These are phyloP conservation scores for Momotus momota DNA, from an alignment of 2,797 vertebrate genomes.

Conservation along the genomic window DNA sequence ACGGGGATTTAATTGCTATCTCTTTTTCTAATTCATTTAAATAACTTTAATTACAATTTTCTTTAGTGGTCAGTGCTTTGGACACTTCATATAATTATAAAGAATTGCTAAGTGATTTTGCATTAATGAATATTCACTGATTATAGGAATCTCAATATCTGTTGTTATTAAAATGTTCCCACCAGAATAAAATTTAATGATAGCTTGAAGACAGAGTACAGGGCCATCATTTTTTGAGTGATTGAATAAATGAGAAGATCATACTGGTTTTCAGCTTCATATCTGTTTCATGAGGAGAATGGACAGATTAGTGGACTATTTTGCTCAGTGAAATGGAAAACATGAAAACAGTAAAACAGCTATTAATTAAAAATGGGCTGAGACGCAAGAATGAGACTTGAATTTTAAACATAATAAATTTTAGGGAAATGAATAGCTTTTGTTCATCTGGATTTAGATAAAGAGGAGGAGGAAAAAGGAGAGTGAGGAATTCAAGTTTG, in stretches of 20 bases:
- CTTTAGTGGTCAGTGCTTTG: slow-evolving; percentile 34
- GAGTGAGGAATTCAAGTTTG: neutral
- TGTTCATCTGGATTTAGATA: neutral
- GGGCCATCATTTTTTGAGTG: neutral
- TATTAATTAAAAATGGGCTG: slow-evolving; percentile 34
- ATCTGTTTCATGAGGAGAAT: neutral
- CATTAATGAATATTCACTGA: slow-evolving; percentile 14
- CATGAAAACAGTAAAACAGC: neutral
- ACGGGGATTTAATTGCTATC: slow-evolving; percentile 5
- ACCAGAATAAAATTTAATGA: neutral
- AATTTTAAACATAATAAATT: slow-evolving; percentile 16
- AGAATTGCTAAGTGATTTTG: neutral
- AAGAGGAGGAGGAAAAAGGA: neutral
- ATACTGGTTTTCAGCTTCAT: neutral
- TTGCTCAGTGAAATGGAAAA: slow-evolving; percentile 40
- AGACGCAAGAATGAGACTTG: slow-evolving; percentile 15
- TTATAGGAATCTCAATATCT: neutral
- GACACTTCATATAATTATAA: slow-evolving; percentile 12
- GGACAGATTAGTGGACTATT: neutral
- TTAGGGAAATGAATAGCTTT: neutral
- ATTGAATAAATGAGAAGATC: neutral
- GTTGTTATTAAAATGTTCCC: slow-evolving; percentile 24
- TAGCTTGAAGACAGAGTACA: neutral
- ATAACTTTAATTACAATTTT: slow-evolving; percentile 63
- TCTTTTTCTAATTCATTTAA: slow-evolving; percentile 36